Evolutionary conservation across 2,888 invertebrate species (phyloP).

Genomic region (Pecten maximus): DNA sequence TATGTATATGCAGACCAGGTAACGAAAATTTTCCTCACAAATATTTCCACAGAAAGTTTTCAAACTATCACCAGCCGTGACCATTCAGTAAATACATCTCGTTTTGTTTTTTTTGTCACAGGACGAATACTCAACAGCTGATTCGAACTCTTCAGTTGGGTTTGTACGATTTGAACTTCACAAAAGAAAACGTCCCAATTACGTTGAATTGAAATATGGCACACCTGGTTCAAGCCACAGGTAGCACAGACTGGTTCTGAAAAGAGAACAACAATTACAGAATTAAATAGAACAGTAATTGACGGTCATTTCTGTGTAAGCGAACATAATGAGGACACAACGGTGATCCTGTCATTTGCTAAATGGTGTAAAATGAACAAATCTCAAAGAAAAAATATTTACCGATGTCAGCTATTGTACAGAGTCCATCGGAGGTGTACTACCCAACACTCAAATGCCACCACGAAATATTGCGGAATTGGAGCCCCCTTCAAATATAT

Average conservation of each 20-base stretch:
- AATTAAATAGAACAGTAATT: neutral
- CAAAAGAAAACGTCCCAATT: slow-evolving; percentile 5
- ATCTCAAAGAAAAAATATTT: neutral
- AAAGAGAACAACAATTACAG: neutral
- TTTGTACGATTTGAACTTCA: neutral
- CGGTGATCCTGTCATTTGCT: neutral
- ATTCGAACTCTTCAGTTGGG: neutral
- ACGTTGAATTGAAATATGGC: neutral
- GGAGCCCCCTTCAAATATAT: neutral
- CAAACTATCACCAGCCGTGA: neutral
- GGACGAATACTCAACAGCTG: neutral
- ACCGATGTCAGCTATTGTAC: neutral
- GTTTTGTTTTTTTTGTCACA: neutral
- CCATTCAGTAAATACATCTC: neutral
- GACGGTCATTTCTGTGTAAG: neutral
- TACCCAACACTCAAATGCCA: neutral
- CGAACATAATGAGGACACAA: neutral
- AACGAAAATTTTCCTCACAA: neutral
- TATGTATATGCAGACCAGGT: slow-evolving; percentile 3
- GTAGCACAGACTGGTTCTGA: neutral
- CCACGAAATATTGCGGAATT: neutral
- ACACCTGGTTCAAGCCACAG: slow-evolving; percentile 20
- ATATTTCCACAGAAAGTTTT: neutral
- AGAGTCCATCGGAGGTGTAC: neutral
- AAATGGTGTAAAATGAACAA: neutral